Conservation (phyloP, 2,797 vertebrate species). For the Anniella stebbinsi region DNA sequence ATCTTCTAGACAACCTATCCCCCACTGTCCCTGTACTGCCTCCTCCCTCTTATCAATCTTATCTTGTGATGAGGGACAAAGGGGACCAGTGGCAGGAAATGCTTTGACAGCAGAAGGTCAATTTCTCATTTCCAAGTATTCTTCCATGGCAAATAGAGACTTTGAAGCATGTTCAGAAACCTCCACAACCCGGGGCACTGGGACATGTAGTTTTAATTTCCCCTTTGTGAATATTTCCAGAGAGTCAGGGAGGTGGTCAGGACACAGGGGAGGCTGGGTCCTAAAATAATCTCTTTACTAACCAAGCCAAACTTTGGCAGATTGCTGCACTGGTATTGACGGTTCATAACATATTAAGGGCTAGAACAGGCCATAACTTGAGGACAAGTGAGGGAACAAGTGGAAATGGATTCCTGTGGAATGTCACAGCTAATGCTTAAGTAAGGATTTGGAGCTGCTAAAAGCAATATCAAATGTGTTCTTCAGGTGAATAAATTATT, state of each 20-base stretch:
- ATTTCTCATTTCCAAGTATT: background rate
- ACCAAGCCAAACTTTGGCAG: background rate
- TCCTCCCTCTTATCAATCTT: background rate
- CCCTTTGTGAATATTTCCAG: background rate
- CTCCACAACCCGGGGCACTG: background rate
- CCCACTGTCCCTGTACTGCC: background rate
- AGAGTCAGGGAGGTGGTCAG: background rate
- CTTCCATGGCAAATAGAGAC: background rate
- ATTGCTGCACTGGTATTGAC: background rate
- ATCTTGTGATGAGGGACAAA: background rate
- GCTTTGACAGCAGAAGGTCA: background rate
- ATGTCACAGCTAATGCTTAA: background rate
- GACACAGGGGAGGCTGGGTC: background rate
- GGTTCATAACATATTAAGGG: background rate
- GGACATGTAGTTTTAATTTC: background rate
- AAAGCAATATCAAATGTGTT: background rate
- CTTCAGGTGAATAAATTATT: background rate
- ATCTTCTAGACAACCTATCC: background rate
- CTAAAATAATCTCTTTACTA: background rate
- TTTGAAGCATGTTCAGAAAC: background rate
- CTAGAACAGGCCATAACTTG: background rate
- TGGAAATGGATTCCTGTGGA: background rate
- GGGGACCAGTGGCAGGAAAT: background rate
- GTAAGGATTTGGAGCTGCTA: background rate
- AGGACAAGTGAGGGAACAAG: background rate